phyloP scores from a whole-genome alignment of 2,797 vertebrate species.

The Botia kubotai region DNA sequence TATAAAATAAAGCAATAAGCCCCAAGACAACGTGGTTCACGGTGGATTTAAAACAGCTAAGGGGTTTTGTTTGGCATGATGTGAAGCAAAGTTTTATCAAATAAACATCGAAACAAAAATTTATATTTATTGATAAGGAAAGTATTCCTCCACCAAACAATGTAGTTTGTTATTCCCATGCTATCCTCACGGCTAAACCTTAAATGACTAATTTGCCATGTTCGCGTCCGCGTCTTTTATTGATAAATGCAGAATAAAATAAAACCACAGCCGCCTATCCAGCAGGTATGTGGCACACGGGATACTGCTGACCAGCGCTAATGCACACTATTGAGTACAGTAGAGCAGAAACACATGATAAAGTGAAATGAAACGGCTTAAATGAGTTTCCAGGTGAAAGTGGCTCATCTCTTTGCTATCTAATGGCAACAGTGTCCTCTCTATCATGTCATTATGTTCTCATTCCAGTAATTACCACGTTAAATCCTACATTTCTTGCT shows the following conservation, averaged over 20 bases:
- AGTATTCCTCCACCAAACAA: too few species aligned
- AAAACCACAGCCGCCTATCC: conserved; percentile 2
- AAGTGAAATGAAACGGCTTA: neutral
- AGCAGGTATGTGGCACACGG: neutral
- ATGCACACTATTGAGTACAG: neutral
- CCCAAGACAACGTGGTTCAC: too few species aligned
- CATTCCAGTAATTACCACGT: conserved; percentile 18
- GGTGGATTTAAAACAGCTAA: too few species aligned
- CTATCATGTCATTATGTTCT: conserved; percentile 27
- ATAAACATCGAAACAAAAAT: too few species aligned
- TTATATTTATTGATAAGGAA: too few species aligned
- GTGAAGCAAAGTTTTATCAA: too few species aligned
- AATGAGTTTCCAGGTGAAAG: conserved; percentile 17
- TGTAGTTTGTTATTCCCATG: neutral
- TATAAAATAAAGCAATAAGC: neutral
- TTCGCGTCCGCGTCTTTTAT: neutral
- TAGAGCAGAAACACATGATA: neutral
- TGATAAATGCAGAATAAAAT: neutral
- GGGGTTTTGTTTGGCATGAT: too few species aligned
- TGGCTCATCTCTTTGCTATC: conserved; percentile 32
- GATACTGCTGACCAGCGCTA: neutral
- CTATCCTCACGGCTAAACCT: neutral
- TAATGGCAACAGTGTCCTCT: conserved; percentile 30
- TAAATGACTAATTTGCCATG: neutral
- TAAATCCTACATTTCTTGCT: conserved; percentile 31